These are phyloP conservation scores for Protomyctophum bolini DNA, from an alignment of 2,113 vertebrate genomes.

Conservation along the genomic window DNA sequence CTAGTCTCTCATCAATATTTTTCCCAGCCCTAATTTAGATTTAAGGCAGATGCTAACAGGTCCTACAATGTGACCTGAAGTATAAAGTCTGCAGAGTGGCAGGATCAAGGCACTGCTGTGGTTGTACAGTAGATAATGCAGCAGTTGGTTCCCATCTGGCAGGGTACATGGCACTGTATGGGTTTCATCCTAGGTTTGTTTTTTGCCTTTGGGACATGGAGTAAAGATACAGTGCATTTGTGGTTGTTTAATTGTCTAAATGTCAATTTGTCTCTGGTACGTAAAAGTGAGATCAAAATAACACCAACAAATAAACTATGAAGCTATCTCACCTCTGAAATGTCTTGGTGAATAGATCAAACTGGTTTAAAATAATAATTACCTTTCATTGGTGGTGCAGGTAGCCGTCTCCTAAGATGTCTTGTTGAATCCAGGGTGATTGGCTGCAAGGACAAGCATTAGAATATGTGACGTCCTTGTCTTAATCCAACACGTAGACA, in stretches of 20 bases:
- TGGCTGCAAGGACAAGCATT: conserved; percentile 74
- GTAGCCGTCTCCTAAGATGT: conserved; percentile 88
- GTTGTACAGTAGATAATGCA: background rate
- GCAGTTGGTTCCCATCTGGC: background rate
- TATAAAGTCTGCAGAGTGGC: conserved; percentile 18
- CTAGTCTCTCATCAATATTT: too few relatives aligned
- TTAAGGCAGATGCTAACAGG: conserved; percentile 45
- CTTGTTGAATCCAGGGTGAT: conserved; percentile 89
- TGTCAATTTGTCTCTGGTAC: too few relatives aligned
- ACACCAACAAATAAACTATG: too few relatives aligned
- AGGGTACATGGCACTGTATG: background rate
- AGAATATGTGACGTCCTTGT: conserved; percentile 1
- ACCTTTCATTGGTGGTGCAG: conserved; percentile 89
- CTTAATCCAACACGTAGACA: background rate
- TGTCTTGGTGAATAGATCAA: background rate
- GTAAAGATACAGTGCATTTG: conserved; percentile 1
- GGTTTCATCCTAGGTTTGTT: conserved; percentile 26
- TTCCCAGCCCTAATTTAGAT: background rate
- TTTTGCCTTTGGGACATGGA: conserved; percentile 42
- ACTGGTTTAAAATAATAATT: background rate
- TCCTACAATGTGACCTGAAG: conserved; percentile 24
- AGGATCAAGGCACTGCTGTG: conserved; percentile 51
- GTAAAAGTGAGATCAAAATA: too few relatives aligned
- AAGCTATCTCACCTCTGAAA: background rate
- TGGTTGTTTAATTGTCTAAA: background rate